Percentiles rank a stretch among this genome's conserved stretches.
phyloP scores from a whole-genome alignment of 2,888 invertebrate genomes.

The Dinocampus coccinellae region DNA sequence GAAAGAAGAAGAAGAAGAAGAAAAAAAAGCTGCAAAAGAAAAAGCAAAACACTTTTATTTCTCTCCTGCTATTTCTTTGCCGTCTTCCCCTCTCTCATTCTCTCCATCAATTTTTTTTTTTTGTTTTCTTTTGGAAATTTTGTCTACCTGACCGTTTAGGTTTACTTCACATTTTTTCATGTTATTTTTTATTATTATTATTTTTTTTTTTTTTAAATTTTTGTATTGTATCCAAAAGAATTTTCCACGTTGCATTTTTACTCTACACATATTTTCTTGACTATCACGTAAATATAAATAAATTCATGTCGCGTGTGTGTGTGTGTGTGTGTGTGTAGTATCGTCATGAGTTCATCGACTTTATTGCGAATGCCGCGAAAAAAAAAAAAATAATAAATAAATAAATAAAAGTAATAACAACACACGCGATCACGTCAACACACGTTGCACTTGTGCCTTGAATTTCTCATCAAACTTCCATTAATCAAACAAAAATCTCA shows the following conservation, averaged over 20 bases:
- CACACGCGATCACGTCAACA: conserved; percentile 66
- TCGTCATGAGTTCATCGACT: conserved; percentile 54
- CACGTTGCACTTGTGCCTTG: conserved; percentile 56
- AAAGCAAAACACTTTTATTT: too few species aligned
- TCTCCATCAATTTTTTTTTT: neutral
- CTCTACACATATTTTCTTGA: neutral
- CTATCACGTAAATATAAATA: conserved; percentile 10
- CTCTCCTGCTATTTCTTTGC: too few species aligned
- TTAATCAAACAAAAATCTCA: neutral
- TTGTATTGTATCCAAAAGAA: neutral
- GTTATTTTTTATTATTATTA: too few species aligned
- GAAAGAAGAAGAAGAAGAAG: too few species aligned
- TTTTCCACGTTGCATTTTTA: neutral
- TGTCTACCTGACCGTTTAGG: neutral
- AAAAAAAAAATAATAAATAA: too few species aligned
- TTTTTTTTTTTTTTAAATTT: neutral
- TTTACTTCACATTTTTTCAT: neutral
- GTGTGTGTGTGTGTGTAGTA: too few species aligned
- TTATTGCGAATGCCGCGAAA: conserved; percentile 59
- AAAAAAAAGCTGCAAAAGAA: too few species aligned
- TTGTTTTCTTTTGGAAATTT: neutral
- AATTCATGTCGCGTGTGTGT: conserved; percentile 21
- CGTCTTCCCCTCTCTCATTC: too few species aligned
- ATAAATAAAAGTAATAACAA: too few species aligned
- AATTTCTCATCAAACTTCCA: conserved; percentile 23